These are phyloP conservation scores for Oceanites oceanicus DNA, from an alignment of 2,113 vertebrate species.

Conservation along the genomic window DNA sequence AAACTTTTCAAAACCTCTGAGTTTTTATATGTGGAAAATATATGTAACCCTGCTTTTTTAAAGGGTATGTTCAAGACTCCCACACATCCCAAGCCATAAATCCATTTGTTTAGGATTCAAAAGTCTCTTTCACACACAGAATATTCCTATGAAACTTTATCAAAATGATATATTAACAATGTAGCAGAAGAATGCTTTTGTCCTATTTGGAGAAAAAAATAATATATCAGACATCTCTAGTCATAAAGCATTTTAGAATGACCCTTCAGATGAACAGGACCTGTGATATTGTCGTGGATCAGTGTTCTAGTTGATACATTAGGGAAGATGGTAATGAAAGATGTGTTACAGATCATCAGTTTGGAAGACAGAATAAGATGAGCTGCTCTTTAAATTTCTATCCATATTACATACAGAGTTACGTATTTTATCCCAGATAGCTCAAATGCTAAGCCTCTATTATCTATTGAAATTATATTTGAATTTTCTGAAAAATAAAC, in stretches of 20 bases:
- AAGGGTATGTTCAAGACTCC: rapidly evolving
- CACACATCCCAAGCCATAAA: background rate
- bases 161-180: background rate
- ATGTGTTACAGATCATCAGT: background rate
- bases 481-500: background rate
- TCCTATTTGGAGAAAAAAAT: background rate
- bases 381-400: background rate
- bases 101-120: background rate
- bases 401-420: background rate
- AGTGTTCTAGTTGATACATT: background rate
- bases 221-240: background rate
- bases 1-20: background rate
- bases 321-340: background rate
- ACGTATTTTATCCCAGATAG: background rate
- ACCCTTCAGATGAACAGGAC: background rate
- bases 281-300: background rate
- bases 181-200: background rate
- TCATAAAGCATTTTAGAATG: background rate
- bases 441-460: background rate
- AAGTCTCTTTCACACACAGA: background rate
- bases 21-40: background rate
- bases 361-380: background rate
- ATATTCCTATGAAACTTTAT: background rate
- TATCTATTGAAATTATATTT: background rate
- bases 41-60: background rate